Percentiles rank a stretch among this genome's conserved stretches.
Conservation (phyloP, 2,113 vertebrate species). For the human (Homo sapiens) region GRCh38 chr5:112617501-112618000, state of each 20-base stretch:
- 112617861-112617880: neutral
- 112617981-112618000: too few relatives aligned
- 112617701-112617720: neutral
- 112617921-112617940: neutral
- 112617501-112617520: conserved; percentile 11
- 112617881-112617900: neutral
- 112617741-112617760: neutral
- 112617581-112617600: neutral
- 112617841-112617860: neutral
- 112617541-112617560: neutral
- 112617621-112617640: neutral
- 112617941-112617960: too few relatives aligned
- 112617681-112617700: neutral
- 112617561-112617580: neutral
- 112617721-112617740: neutral
- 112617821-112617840: neutral
- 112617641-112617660: neutral
- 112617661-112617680: neutral
- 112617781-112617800: neutral
- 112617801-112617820: neutral
- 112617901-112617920: neutral
- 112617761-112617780: neutral
- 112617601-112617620: neutral
- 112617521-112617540: neutral
- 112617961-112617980: too few relatives aligned